A percentile compares a stretch with the other conserved stretches of the same genome.
phyloP scores from a whole-genome alignment of 2,888 invertebrate genomes.

The Ephialtes manifestator region DNA sequence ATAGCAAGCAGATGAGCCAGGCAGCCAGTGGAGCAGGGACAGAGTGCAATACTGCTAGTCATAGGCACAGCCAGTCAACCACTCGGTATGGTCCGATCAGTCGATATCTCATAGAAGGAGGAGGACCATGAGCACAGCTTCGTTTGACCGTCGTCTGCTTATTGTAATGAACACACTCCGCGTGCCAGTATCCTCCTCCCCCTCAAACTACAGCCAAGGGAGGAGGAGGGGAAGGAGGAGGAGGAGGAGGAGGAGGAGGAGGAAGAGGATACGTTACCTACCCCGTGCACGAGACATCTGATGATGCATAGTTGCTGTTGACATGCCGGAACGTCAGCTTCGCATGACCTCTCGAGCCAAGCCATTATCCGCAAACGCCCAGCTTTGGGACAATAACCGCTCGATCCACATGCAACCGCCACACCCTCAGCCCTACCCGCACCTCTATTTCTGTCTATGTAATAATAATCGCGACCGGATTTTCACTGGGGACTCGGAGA shows the following conservation, averaged over 20 bases:
- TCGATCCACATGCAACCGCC: constrained; percentile 69
- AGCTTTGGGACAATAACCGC: constrained; percentile 82
- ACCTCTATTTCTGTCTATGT: constrained; percentile 16
- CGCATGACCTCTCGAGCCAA: constrained; percentile 83
- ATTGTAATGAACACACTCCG: constrained; percentile 76
- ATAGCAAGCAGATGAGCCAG: constrained; percentile 25
- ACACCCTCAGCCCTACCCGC: constrained; percentile 34
- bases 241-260: too few species aligned
- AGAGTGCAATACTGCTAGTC: constrained; percentile 7
- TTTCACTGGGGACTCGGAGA: neutral
- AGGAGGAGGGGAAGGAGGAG: too few species aligned
- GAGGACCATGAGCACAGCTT: constrained; percentile 55
- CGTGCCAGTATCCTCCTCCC: constrained; percentile 66
- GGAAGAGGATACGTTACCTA: constrained; percentile 72
- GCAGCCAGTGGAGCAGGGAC: constrained; percentile 36
- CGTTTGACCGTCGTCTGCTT: constrained; percentile 75
- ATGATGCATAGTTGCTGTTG: constrained; percentile 86
- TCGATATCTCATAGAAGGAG: constrained; percentile 72
- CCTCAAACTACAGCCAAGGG: constrained; percentile 16
- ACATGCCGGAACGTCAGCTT: constrained; percentile 85
- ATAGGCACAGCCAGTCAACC: constrained; percentile 23
- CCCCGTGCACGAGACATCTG: constrained; percentile 83
- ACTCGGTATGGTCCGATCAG: constrained; percentile 53
- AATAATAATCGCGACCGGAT: constrained; percentile 10
- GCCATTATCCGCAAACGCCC: constrained; percentile 80